Conservation (phyloP, 2,797 vertebrate species). For the Lithobates pipiens region DNA sequence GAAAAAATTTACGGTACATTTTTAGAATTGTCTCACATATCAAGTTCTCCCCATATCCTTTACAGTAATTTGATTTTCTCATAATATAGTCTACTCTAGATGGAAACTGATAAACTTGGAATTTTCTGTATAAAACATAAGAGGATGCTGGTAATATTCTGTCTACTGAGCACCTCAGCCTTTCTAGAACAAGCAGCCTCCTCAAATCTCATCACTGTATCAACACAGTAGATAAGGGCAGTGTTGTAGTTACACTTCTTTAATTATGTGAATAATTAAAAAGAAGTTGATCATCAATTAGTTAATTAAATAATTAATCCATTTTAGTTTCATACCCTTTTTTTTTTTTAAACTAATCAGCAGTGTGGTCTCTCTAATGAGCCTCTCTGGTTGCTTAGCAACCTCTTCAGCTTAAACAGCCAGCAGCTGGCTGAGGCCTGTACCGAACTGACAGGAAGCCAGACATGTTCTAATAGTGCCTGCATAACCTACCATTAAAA, state of each 20-base stretch:
- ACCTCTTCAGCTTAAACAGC: slow-evolving; percentile 76
- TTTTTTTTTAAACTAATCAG: slow-evolving; percentile 79
- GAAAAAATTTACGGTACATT: neutral
- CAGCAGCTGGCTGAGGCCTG: slow-evolving; percentile 76
- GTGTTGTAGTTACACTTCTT: slow-evolving; percentile 78
- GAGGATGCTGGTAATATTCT: slow-evolving; percentile 9
- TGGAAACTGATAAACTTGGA: slow-evolving; percentile 13
- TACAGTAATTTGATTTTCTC: neutral
- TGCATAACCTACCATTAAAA: neutral
- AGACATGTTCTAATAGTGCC: slow-evolving; percentile 17
- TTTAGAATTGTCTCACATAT: neutral
- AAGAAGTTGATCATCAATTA: slow-evolving; percentile 84
- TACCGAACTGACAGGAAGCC: slow-evolving; percentile 68
- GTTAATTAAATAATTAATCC: slow-evolving; percentile 81
- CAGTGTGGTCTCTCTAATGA: slow-evolving; percentile 81
- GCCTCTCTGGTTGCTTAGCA: slow-evolving; percentile 81
- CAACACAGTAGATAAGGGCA: slow-evolving; percentile 72
- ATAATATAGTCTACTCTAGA: neutral
- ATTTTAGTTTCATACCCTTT: slow-evolving; percentile 74
- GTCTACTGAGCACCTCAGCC: slow-evolving; percentile 24
- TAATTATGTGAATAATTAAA: slow-evolving; percentile 84
- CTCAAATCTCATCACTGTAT: slow-evolving; percentile 71
- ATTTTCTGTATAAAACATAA: slow-evolving; percentile 15
- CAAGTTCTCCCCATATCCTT: neutral
- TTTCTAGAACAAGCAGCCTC: slow-evolving; percentile 38